phyloP scores from a whole-genome alignment of 2,888 invertebrate species.

The Hyppa rectilinea region DNA sequence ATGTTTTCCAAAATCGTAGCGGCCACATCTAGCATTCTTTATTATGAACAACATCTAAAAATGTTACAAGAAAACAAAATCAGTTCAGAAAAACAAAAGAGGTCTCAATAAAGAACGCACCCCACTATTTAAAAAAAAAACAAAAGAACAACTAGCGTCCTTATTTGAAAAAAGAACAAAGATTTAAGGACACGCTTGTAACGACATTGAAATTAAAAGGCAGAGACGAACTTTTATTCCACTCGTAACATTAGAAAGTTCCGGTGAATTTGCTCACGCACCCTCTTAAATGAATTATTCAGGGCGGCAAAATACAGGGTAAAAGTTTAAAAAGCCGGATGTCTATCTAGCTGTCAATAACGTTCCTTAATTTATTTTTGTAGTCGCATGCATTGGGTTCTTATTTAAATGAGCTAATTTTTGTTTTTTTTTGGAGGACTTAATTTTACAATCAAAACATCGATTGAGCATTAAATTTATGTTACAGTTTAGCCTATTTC shows the following conservation, averaged over 20 bases:
- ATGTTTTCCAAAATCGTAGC: too few species aligned
- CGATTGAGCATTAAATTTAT: background rate
- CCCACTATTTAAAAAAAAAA: conserved; percentile 15
- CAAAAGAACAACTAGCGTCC: conserved; percentile 36
- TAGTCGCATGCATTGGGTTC: conserved; percentile 62
- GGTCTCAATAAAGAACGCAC: background rate
- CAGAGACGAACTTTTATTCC: conserved; percentile 71
- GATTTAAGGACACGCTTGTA: conserved; percentile 66
- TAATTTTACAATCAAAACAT: background rate
- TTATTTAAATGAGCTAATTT: conserved; percentile 46
- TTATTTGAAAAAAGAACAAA: conserved; percentile 53
- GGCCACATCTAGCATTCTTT: too few species aligned
- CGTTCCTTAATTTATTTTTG: conserved; percentile 79
- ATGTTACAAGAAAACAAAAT: background rate
- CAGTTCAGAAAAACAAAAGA: background rate
- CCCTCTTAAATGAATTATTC: conserved; percentile 83
- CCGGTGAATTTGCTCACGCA: conserved; percentile 77
- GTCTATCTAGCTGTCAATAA: conserved; percentile 83
- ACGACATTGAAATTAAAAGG: conserved; percentile 74
- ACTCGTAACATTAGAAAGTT: conserved; percentile 75
- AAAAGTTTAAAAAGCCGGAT: conserved; percentile 77
- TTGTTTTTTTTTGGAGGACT: background rate
- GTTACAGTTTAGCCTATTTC: too few species aligned
- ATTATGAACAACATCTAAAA: too few species aligned
- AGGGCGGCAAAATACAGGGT: conserved; percentile 76